A percentile compares a stretch with the other conserved stretches of the same genome.
These are phyloP conservation scores for Cyclina sinensis DNA, from an alignment of 1,140 invertebrate species.

Conservation along the genomic window DNA sequence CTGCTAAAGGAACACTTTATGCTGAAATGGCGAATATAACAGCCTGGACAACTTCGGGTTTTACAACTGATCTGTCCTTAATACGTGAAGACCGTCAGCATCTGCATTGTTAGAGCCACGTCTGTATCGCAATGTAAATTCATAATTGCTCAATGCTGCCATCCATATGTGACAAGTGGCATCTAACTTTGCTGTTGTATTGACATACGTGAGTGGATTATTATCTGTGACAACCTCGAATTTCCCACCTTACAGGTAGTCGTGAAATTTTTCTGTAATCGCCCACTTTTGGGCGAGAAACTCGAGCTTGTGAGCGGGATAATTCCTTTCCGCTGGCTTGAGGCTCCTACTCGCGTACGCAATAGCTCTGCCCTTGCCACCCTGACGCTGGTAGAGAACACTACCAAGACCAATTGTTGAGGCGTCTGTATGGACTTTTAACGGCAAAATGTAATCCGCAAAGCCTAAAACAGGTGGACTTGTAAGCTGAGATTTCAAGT, in stretches of 20 bases:
- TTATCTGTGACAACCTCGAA: conserved; percentile 54
- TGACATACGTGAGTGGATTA: not conserved
- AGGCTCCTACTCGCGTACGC: conserved; percentile 59
- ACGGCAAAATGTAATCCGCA: conserved; percentile 65
- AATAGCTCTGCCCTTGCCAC: conserved; percentile 66
- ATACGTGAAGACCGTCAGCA: no score
- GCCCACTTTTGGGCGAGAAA: conserved; percentile 54
- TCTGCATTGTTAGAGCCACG: not conserved
- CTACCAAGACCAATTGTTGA: conserved; percentile 73
- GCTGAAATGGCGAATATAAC: no score
- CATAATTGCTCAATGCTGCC: not conserved
- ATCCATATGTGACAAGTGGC: not conserved
- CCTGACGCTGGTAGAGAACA: conserved; percentile 76
- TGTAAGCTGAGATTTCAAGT: conserved; percentile 58
- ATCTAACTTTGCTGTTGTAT: not conserved
- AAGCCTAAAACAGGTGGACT: conserved; percentile 67
- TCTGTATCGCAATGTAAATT: not conserved
- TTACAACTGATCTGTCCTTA: no score
- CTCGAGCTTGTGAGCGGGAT: conserved; percentile 58
- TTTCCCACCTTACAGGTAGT: conserved; percentile 43
- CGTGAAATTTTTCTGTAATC: conserved; percentile 44
- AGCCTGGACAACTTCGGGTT: no score
- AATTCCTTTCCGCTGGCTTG: conserved; percentile 43
- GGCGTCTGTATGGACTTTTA: conserved; percentile 69
- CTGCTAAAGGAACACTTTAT: no score